These are phyloP conservation scores for Macaria liturata DNA, from an alignment of 2,888 invertebrate species.

Conservation along the genomic window DNA sequence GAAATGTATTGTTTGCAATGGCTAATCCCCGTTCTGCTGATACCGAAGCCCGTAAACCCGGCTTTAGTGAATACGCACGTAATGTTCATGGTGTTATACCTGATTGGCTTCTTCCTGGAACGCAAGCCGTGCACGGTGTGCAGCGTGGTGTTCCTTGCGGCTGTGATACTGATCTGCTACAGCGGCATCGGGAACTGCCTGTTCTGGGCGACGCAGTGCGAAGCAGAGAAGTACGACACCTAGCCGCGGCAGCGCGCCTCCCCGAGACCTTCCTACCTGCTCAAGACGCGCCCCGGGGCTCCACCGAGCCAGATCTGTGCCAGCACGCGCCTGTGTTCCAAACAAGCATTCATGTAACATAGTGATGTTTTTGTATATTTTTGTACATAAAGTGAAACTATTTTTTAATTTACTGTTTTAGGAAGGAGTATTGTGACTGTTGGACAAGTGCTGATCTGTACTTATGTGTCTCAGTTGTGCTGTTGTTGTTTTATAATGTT, in stretches of 20 bases:
- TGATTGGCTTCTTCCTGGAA: slow-evolving; percentile 98
- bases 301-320: slow-evolving; percentile 43
- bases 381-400: slow-evolving; percentile 62
- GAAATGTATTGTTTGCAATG: slow-evolving; percentile 98
- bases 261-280: slow-evolving; percentile 57
- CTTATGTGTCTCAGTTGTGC: slow-evolving; percentile 60
- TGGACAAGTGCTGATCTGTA: slow-evolving; percentile 57
- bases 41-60: slow-evolving; percentile 98
- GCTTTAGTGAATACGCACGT: slow-evolving; percentile 97
- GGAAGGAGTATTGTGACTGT: slow-evolving; percentile 38
- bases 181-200: slow-evolving; percentile 97
- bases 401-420: slow-evolving; percentile 36
- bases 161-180: slow-evolving; percentile 97
- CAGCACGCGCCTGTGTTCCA: too few relatives aligned
- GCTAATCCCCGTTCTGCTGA: slow-evolving; percentile 97
- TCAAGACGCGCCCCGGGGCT: slow-evolving; percentile 63
- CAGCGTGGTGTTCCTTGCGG: slow-evolving; percentile 96
- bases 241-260: slow-evolving; percentile 48
- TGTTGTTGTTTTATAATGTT: slow-evolving; percentile 49
- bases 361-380: slow-evolving; percentile 54
- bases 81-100: slow-evolving; percentile 98
- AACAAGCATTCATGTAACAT: too few relatives aligned
- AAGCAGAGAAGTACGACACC: slow-evolving; percentile 84
- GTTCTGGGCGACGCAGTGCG: slow-evolving; percentile 94
- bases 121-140: slow-evolving; percentile 98